These are phyloP conservation scores for Tachystola acroxantha DNA, from an alignment of 2,888 invertebrate species.

Conservation along the genomic window DNA sequence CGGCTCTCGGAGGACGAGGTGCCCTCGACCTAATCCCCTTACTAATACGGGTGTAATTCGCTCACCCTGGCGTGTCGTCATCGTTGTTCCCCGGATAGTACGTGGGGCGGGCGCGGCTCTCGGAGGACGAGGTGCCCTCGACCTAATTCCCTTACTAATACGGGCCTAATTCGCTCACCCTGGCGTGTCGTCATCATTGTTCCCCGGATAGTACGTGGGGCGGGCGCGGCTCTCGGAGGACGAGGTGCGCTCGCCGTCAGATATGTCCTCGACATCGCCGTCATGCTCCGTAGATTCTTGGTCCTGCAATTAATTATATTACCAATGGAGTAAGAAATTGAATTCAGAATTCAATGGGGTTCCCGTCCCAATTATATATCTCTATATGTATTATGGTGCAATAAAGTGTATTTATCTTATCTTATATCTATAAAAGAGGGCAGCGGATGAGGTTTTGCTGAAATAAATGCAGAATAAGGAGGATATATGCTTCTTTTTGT, in stretches of 20 bases:
- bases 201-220: constrained; percentile 86
- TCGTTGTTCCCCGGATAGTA: constrained; percentile 86
- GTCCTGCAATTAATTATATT: constrained; percentile 42
- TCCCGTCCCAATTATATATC: too few species aligned
- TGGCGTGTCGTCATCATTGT: constrained; percentile 77
- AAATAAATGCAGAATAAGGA: too few species aligned
- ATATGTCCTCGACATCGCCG: constrained; percentile 91
- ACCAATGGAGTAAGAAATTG: too few species aligned
- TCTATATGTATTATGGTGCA: too few species aligned
- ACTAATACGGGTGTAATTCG: too few species aligned
- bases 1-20: constrained; percentile 85
- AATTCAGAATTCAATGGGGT: too few species aligned
- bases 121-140: constrained; percentile 86
- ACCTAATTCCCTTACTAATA: too few species aligned
- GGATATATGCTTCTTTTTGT: too few species aligned
- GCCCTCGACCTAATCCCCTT: too few species aligned
- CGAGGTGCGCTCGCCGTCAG: constrained; percentile 88
- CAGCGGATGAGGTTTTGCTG: too few species aligned
- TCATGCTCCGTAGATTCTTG: constrained; percentile 90
- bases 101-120: constrained; percentile 79
- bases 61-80: constrained; percentile 71
- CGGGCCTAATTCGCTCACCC: constrained; percentile 47
- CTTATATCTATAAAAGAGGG: too few species aligned
- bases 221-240: constrained; percentile 82
- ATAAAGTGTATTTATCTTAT: too few species aligned